Evolutionary conservation across 2,113 vertebrate species (phyloP), one percentile per base, ranked within the genome.

Genomic region (Azemiops feae): DNA sequence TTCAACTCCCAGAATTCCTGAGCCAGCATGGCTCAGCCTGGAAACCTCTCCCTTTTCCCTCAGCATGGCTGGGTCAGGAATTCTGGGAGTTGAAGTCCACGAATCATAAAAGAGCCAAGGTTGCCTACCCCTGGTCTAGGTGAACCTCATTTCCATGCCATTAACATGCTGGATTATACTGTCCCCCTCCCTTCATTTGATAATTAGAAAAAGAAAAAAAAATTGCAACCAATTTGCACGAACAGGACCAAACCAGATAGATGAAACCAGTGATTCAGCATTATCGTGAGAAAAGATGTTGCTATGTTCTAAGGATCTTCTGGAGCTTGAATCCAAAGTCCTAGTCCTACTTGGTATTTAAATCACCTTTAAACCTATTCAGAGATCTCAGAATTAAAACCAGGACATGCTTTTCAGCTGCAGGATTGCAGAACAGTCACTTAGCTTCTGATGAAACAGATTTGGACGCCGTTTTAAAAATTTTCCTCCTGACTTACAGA

Each of bases 361-460:
- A 0, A 3, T 10, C 74, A 89, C 1, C 16, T 85, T 50, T 0
- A 4, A n/a, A 3, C 11, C 5, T 64, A 87, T 2, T 25, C 52
- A 64, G 9, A 22, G 74, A 47, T 23, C 16, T 39, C 52, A 12
- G 23, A 89, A 90, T 50, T 55, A 43, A 50, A 91, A 91, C 0
- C 9, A n/a, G 16, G 3, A 18, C 12, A 74, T 69, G 1, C 7
- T 27, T 57, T 1, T 16, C 1, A 1, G 0, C 2, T 58, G n/a
- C 2, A n/a, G n/a, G 39, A 64, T 54, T 34, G 20, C 18, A 25
- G 10, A 7, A 14, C 34, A 89, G 34, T 30, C 10, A 12, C 0
- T 16, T 69, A 22, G 30, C 8, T 1, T 7, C 2, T 53, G 47
- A 85, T 58, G 52, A 18, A 3, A 23, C 12, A 52, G 30, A 34